Evolutionary conservation across 2,888 invertebrate species (phyloP).

Genomic region (Selenia dentaria): DNA sequence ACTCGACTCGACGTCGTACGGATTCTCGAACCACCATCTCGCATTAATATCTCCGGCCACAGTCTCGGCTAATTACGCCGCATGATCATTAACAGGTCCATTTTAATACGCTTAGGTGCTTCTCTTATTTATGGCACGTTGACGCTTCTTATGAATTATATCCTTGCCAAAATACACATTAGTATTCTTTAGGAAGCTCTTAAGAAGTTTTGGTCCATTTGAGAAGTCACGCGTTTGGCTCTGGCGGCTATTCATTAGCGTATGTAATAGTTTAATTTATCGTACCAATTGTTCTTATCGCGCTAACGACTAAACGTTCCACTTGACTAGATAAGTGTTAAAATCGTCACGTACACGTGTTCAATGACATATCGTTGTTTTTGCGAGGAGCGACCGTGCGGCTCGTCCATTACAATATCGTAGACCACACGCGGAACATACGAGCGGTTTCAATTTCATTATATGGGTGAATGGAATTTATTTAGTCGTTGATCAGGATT

Average conservation of each 20-base stretch:
- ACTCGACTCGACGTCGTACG: background rate
- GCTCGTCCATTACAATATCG: conserved; percentile 8
- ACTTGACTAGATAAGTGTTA: conserved; percentile 24
- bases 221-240: conserved; percentile 6
- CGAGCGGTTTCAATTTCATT: conserved; percentile 5
- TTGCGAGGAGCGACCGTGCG: conserved; percentile 1
- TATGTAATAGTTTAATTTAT: conserved; percentile 25
- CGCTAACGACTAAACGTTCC: conserved; percentile 23
- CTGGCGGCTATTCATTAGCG: conserved; percentile 9
- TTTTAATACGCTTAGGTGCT: conserved; percentile 25
- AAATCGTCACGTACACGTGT: conserved; percentile 22
- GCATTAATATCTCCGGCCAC: conserved; percentile 11
- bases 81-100: conserved; percentile 27
- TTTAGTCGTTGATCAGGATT: conserved; percentile 4
- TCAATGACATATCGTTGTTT: conserved; percentile 3
- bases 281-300: conserved; percentile 23
- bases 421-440: background rate
- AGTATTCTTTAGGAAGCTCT: background rate
- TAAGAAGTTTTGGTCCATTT: background rate
- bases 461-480: conserved; percentile 1
- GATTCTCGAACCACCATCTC: conserved; percentile 3
- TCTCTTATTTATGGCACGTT: conserved; percentile 24
- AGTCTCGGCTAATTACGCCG: conserved; percentile 23
- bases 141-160: conserved; percentile 11
- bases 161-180: conserved; percentile 18